Base-by-base conservation (phyloP, 2,888 invertebrate genomes). In the Sphinx pinastri region DNA sequence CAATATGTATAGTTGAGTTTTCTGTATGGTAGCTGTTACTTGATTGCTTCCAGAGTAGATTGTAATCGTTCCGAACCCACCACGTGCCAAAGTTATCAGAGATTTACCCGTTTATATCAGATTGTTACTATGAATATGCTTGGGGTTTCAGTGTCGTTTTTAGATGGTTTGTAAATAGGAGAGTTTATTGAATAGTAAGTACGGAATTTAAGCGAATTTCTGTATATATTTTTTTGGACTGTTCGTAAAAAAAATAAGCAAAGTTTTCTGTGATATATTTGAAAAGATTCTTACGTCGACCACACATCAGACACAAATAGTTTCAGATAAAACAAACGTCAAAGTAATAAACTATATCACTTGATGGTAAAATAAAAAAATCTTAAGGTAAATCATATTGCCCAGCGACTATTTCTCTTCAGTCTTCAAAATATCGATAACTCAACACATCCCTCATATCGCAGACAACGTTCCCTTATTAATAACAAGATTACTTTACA, bases 401-500 rank as follows among this genome's bases (percentile, higher is more conserved):
- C n/a, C 4, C 38, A 38, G 2, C 38, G 38, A 38, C 38, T 38
- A 38, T 38, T 7, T 38, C 38, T 7, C 38, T 57, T 57, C 25
- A 12, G 11, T 12, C 25, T 25, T 25, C 11, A 57, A 25, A 57
- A 13, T 49, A 58, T 68, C 68, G 68, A 68, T 11, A 68, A 58
- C 12, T 14, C n/a, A n/a, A 7, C 57, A 25, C 52, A 49, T 68
- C 68, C 52, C 67, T 58, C 45, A 31, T 25, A 11, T 25, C 31
- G 47, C 45, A 45, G 19, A 57, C 58, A 58, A 49, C 45, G 58
- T 8, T 58, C 25, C 57, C 58, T 49, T 74, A 75, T 73, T 76
- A 73, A 75, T 76, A 73, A 77, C 71, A 71, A 70, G 75, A 78
- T 78, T 75, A 75, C 73, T 45, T 71, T 74, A 72, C 68, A 75